Base-by-base conservation (phyloP, 2,797 vertebrate genomes). In the Philypnodon macrostomus region DNA sequence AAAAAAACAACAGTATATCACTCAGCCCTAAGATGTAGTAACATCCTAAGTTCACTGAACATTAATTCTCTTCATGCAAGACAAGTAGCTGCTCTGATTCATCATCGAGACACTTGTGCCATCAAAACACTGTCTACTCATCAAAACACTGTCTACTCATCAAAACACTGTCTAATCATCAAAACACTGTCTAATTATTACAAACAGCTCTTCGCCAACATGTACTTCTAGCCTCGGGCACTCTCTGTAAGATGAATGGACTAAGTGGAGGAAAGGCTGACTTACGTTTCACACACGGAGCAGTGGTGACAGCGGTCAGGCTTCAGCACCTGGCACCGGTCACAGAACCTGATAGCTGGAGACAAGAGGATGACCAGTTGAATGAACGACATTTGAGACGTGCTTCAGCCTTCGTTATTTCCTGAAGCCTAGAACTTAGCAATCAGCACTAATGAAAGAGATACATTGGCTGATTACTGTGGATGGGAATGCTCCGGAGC, bases 261-360 rank as follows among this genome's bases (percentile, higher is more conserved):
- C 49, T 47, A 62, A 29, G n/a, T n/a, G 49, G 55, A 73, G 65
- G 47, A 80, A 61, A 63, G 63, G 34, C 32, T 46, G 60, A 94
- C 96, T 95, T 91, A 99, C 97, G 91, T 87, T 77, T 97, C 93
- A 87, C 97, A 99, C 32, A 97, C 92, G 0, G 95, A 98, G 64
- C 97, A 99, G 52, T 99, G 97, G 83, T 99, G 97, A 80, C 95
- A 98, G 38, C 97, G 97, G 63, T 99, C 97, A 15, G 97, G 97
- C 83, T 99, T 99, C 85, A 99, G 90, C 21, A 99, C 90, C 81
- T 96, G 95, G 88, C 97, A 99, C 59, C 91, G 89, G 64, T 99
- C 97, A 76, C 97, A 99, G 86, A 98, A 98, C 62, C 97, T 92
- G 79, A 97, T 90, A 76, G 93, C 97, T 99, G 73, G 59, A 85